Base-by-base conservation (phyloP, 2,888 invertebrate species). In the Tachystola acroxantha region DNA sequence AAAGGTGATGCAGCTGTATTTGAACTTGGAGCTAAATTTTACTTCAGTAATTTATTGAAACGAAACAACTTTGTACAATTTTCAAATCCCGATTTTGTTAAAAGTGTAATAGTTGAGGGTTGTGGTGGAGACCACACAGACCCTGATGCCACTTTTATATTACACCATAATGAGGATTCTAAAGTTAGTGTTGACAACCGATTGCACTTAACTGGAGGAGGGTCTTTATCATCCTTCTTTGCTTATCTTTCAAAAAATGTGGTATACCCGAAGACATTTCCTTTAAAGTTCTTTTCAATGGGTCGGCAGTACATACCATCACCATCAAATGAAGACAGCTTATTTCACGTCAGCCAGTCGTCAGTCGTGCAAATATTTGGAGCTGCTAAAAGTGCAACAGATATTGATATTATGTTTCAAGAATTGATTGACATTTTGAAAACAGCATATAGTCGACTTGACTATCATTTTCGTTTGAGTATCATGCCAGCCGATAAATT, bases 41-140 rank as follows among this genome's bases (percentile, higher is more conserved):
- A 87, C 54, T 86, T 90, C 39, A 81, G 67, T 35, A 62, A 75
- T 2, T 50, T 72, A 7, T 54, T 88, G 9, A 71, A 79, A 12
- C 69, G 87, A 1, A 67, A 75, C 7, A 75, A 88, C n/a, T 93
- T 90, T 59, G 64, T 88, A 0, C 91, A 91, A 56, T 91, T 93
- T 53, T 90, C 92, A 0, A 94, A 94, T 67, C 88, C 94, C 0
- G 95, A 96, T 75, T 95, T 96, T 76, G 88, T 90, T 3, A 90
- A 93, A 37, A 93, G 93, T 60, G 75, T 93, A 1, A 78, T 96
- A 2, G 79, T 94, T 4, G 95, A 96, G 78, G 95, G 93, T 32
- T 89, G 91, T 53, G 92, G 92, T 1, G 59, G 77, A 20, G 82
- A 91, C 56, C 89, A 90, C 27, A 80, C 88, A 2, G 79, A 91